Conservation (phyloP, 2,888 invertebrate species). For the Itoplectis maculator region DNA sequence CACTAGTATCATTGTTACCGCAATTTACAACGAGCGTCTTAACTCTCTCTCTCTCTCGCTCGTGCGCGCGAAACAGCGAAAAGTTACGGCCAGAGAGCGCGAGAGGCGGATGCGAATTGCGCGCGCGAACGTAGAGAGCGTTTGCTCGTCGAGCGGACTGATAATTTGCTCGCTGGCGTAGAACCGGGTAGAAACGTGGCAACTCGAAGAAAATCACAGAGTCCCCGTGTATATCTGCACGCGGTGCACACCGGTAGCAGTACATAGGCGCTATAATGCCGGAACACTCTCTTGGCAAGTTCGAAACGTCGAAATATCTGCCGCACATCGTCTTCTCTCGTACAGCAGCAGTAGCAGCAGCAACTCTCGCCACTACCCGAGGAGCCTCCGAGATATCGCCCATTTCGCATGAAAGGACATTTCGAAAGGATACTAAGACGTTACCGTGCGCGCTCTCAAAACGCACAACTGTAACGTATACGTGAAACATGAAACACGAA, state of each 20-base stretch:
- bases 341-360: not conserved
- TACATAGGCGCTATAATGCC: not conserved
- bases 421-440: slow-evolving; percentile 18
- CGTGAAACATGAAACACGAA: not conserved
- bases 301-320: slow-evolving; percentile 44
- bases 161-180: slow-evolving; percentile 41
- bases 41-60: no score
- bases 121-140: no score
- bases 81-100: slow-evolving; percentile 28
- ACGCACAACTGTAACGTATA: not conserved
- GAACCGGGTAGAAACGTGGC: slow-evolving; percentile 30
- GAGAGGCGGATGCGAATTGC: not conserved
- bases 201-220: slow-evolving; percentile 34
- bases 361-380: not conserved
- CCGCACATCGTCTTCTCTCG: not conserved
- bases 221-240: not conserved
- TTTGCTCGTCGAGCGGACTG: slow-evolving; percentile 40
- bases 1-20: slow-evolving; percentile 41
- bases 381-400: slow-evolving; percentile 12
- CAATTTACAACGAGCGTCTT: slow-evolving; percentile 53
- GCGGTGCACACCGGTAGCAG: not conserved
- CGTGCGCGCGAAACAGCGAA: slow-evolving; percentile 44
- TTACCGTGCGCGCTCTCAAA: not conserved
- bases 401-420: slow-evolving; percentile 44
- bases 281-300: slow-evolving; percentile 6